Evolutionary conservation across 2,797 vertebrate genomes (phyloP).

Genomic region (Poeciliopsis turneri): DNA sequence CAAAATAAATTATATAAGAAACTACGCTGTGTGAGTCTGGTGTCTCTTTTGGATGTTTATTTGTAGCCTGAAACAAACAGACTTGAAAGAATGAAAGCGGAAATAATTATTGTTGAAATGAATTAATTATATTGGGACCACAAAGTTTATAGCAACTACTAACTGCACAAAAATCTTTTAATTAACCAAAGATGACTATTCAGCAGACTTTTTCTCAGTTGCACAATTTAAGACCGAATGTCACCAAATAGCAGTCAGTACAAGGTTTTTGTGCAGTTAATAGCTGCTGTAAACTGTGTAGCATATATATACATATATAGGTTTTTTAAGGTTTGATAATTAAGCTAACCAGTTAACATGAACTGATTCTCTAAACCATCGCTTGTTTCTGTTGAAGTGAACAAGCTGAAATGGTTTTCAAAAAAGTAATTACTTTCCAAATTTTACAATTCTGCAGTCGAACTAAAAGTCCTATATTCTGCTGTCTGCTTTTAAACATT

Average conservation of each 20-base stretch:
- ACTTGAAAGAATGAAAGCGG: background rate
- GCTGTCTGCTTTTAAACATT: background rate
- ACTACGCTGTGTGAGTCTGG: constrained; percentile 32
- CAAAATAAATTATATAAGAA: constrained; percentile 84
- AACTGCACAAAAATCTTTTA: background rate
- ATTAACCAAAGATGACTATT: constrained; percentile 6
- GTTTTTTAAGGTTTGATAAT: background rate
- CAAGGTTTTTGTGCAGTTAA: background rate
- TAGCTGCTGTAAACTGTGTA: too few species aligned
- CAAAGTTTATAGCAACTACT: background rate
- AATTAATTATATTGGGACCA: background rate
- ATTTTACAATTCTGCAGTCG: constrained; percentile 19
- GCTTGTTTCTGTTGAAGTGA: constrained; percentile 8
- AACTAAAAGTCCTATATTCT: constrained; percentile 11
- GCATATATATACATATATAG: too few species aligned
- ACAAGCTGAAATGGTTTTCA: constrained; percentile 3
- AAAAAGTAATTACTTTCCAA: background rate
- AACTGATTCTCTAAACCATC: background rate
- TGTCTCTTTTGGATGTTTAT: constrained; percentile 33
- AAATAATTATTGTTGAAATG: background rate
- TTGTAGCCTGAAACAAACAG: background rate
- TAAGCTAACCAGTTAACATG: background rate
- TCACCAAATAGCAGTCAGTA: constrained; percentile 7
- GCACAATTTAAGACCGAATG: constrained; percentile 8
- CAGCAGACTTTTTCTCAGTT: constrained; percentile 1